Percentiles rank a stretch among this genome's conserved stretches.
These are phyloP conservation scores for Slavum lentiscoides DNA, from an alignment of 2,888 invertebrate genomes.

Conservation along the genomic window DNA sequence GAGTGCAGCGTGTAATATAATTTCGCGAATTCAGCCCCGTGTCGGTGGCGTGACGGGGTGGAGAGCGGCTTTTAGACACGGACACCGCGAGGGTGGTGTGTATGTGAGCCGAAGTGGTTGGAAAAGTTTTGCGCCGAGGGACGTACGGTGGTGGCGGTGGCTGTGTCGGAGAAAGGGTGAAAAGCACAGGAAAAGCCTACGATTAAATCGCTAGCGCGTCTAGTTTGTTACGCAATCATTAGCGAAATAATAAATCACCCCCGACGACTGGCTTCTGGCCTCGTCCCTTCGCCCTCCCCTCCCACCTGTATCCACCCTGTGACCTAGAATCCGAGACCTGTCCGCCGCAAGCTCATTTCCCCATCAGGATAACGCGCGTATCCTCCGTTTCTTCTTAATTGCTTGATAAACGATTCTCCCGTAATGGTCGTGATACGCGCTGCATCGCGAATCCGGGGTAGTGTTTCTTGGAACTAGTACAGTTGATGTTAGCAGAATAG, in stretches of 20 bases:
- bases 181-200: slow-evolving; percentile 48
- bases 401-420: slow-evolving; percentile 52
- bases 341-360: slow-evolving; percentile 25
- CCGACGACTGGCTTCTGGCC: slow-evolving; percentile 40
- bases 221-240: slow-evolving; percentile 52
- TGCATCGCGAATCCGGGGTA: too few species aligned
- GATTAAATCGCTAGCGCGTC: slow-evolving; percentile 44
- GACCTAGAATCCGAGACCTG: slow-evolving; percentile 12
- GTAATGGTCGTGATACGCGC: neutral
- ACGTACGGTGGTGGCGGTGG: neutral
- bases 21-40: slow-evolving; percentile 2
- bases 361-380: slow-evolving; percentile 36
- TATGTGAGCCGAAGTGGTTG: neutral
- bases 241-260: slow-evolving; percentile 51
- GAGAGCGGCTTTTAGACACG: too few species aligned
- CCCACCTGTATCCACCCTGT: neutral
- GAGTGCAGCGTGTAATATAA: slow-evolving; percentile 15
- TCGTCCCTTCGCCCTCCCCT: neutral
- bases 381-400: slow-evolving; percentile 33
- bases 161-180: neutral
- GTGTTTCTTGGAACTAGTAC: too few species aligned
- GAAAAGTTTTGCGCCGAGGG: slow-evolving; percentile 8
- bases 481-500: too few species aligned
- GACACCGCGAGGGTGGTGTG: neutral
- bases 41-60: neutral